phyloP scores from a whole-genome alignment of 2,888 invertebrate species.

The Pandemis corylana region DNA sequence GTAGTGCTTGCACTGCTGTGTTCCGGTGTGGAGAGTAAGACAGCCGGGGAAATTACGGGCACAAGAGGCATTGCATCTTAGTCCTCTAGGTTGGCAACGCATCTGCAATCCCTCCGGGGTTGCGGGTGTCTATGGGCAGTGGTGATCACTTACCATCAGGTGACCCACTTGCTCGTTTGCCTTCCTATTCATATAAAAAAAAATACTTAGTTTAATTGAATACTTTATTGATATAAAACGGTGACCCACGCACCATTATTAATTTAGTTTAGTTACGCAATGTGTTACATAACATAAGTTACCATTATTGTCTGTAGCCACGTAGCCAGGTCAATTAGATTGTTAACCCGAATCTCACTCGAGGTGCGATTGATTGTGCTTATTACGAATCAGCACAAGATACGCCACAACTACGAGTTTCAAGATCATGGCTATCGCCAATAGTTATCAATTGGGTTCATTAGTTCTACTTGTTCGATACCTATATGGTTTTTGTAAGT shows the following conservation, averaged over 20 bases:
- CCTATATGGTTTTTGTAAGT: background rate
- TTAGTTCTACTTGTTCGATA: slow-evolving; percentile 1
- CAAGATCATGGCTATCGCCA: slow-evolving; percentile 50
- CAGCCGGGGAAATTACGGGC: too few relatives aligned
- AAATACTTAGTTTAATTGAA: background rate
- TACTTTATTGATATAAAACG: background rate
- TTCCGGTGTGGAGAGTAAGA: too few relatives aligned
- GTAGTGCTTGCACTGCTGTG: too few relatives aligned
- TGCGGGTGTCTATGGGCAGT: too few relatives aligned
- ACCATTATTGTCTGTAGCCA: slow-evolving; percentile 15
- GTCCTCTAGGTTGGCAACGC: too few relatives aligned
- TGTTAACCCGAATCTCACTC: slow-evolving; percentile 40
- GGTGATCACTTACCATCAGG: too few relatives aligned
- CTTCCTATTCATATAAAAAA: too few relatives aligned
- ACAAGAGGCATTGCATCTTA: too few relatives aligned
- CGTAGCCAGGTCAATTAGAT: slow-evolving; percentile 33
- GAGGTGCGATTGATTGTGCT: slow-evolving; percentile 30
- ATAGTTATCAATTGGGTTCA: slow-evolving; percentile 44
- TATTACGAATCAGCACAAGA: slow-evolving; percentile 17
- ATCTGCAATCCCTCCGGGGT: too few relatives aligned
- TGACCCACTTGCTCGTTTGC: too few relatives aligned
- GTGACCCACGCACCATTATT: background rate
- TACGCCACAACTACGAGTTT: slow-evolving; percentile 15
- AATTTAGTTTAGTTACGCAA: slow-evolving; percentile 15
- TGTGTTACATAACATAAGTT: slow-evolving; percentile 7